Percentiles rank a stretch among this genome's conserved stretches.
phyloP scores from a whole-genome alignment of 2,888 invertebrate genomes.

The Diogma glabrata region DNA sequence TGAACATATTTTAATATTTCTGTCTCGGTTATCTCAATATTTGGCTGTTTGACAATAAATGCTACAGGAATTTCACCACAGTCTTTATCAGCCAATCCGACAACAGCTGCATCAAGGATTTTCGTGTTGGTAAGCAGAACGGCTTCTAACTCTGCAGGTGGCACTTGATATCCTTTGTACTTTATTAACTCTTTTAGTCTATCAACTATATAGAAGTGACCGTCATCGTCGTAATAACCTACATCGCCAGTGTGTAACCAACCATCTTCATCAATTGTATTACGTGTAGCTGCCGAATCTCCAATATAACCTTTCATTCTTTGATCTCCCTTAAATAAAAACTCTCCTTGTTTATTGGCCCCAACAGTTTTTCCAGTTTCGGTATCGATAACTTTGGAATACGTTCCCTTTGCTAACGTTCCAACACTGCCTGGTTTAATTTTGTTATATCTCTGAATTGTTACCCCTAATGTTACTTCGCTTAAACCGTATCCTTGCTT shows the following conservation, averaged over 20 bases:
- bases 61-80: conserved; percentile 70
- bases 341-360: conserved; percentile 60
- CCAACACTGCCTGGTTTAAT: conserved; percentile 55
- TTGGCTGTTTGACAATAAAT: conserved; percentile 55
- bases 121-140: conserved; percentile 56
- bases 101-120: conserved; percentile 68
- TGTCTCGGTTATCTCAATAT: conserved; percentile 38
- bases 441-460: conserved; percentile 32
- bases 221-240: conserved; percentile 67
- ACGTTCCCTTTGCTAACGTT: conserved; percentile 50
- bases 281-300: conserved; percentile 52
- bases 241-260: conserved; percentile 73
- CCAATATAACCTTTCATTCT: conserved; percentile 78
- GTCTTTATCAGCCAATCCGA: conserved; percentile 59
- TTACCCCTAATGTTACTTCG: conserved; percentile 54
- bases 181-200: conserved; percentile 83
- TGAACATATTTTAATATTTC: conserved; percentile 47
- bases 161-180: conserved; percentile 76
- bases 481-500: conserved; percentile 72
- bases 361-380: conserved; percentile 46
- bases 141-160: conserved; percentile 80
- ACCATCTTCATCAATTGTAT: conserved; percentile 56
- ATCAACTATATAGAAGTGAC: conserved; percentile 71
- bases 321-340: conserved; percentile 70
- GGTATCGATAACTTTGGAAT: conserved; percentile 50